Conservation (phyloP, 1,140 invertebrate species). For the Maniola jurtina region DNA sequence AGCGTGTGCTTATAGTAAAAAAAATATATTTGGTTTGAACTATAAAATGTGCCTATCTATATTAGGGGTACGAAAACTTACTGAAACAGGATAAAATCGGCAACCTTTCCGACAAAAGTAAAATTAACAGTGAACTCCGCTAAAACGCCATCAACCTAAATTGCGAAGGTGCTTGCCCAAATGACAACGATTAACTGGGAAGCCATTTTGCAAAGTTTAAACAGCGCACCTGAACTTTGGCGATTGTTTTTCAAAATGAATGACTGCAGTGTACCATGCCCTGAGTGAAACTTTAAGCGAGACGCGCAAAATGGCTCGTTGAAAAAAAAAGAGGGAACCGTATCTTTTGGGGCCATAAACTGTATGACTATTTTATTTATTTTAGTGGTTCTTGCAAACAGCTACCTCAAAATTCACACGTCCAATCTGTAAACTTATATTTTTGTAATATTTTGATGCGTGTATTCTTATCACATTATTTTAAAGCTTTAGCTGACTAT, state of each 20-base stretch:
- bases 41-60: background rate
- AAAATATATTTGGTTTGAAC: no score
- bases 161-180: constrained; percentile 56
- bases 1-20: no score
- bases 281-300: constrained; percentile 42
- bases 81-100: constrained; percentile 1
- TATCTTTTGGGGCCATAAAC: no score
- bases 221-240: constrained; percentile 53
- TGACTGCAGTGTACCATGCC: constrained; percentile 43
- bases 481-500: no score
- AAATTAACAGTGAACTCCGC: constrained; percentile 38
- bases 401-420: no score
- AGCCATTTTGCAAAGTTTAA: constrained; percentile 67
- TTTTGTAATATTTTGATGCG: no score
- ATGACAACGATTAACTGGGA: constrained; percentile 68
- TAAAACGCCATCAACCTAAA: constrained; percentile 55
- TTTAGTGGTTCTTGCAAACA: no score
- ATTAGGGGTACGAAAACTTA: background rate
- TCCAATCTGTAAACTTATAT: no score
- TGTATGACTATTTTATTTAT: no score
- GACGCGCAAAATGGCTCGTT: constrained; percentile 36
- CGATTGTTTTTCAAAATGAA: constrained; percentile 58
- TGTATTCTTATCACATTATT: no score
- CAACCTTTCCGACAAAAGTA: background rate
- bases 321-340: no score